Evolutionary conservation across 92 coral and sea anemone species (phyloP).

Genomic region (Epizoanthus rinbou): DNA sequence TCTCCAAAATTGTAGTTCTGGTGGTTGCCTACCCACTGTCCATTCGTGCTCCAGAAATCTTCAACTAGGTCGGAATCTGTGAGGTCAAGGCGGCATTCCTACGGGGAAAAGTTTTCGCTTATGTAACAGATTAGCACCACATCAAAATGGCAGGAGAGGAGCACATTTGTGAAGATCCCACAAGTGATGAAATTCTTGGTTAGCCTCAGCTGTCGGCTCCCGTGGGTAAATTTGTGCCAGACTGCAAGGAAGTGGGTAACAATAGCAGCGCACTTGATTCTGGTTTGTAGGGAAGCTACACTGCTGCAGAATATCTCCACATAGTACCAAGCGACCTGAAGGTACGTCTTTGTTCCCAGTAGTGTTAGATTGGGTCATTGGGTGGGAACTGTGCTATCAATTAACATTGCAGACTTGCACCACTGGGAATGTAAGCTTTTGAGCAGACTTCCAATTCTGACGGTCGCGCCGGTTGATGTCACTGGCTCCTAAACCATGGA

Average conservation of each 20-base stretch:
- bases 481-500: constrained; percentile 24
- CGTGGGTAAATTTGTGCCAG: constrained; percentile 48
- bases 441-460: constrained; percentile 57
- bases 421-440: constrained; percentile 45
- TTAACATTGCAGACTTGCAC: constrained; percentile 19
- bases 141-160: constrained; percentile 56
- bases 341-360: constrained; percentile 47
- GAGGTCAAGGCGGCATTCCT: constrained; percentile 49
- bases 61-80: constrained; percentile 59
- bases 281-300: constrained; percentile 40
- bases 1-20: constrained; percentile 65
- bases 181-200: constrained; percentile 40
- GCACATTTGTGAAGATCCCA: constrained; percentile 32
- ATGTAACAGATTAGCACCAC: constrained; percentile 54
- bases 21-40: constrained; percentile 71
- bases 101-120: constrained; percentile 54
- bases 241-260: constrained; percentile 57
- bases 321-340: constrained; percentile 47
- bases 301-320: constrained; percentile 57
- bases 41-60: constrained; percentile 61
- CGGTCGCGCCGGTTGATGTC: constrained; percentile 22
- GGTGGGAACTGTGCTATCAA: constrained; percentile 23
- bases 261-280: constrained; percentile 54
- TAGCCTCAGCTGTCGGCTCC: constrained; percentile 18
- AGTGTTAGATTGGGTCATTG: constrained; percentile 32